Conservation (phyloP, 2,888 invertebrate genomes). For the Plebejus anna region DNA sequence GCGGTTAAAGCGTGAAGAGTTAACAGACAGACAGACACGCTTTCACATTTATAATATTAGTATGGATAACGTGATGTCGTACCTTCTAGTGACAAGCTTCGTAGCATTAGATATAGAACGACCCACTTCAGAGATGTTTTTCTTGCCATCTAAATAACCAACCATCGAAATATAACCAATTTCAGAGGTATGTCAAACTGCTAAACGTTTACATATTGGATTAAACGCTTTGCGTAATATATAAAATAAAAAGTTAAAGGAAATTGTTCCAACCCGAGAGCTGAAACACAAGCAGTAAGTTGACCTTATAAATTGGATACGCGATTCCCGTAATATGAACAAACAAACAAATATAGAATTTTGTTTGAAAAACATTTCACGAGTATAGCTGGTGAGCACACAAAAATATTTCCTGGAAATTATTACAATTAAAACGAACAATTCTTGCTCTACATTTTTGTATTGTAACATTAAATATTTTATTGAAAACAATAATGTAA, state of each 20-base stretch:
- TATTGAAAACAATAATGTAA: background rate
- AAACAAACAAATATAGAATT: background rate
- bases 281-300: background rate
- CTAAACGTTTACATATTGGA: background rate
- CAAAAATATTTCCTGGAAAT: background rate
- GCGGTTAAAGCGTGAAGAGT: no score
- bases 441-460: background rate
- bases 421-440: background rate
- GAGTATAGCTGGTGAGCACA: background rate
- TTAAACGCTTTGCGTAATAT: background rate
- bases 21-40: no score
- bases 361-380: background rate
- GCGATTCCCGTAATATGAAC: background rate
- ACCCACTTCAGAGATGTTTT: background rate
- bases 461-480: background rate
- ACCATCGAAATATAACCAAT: background rate
- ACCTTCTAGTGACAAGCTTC: no score
- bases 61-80: no score
- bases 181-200: background rate
- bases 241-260: background rate
- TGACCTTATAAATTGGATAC: slow-evolving; percentile 1
- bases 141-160: background rate
- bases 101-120: no score
- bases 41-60: no score
- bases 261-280: background rate